These are phyloP conservation scores for Venusia cambrica DNA, from an alignment of 2,888 invertebrate genomes.

Conservation along the genomic window DNA sequence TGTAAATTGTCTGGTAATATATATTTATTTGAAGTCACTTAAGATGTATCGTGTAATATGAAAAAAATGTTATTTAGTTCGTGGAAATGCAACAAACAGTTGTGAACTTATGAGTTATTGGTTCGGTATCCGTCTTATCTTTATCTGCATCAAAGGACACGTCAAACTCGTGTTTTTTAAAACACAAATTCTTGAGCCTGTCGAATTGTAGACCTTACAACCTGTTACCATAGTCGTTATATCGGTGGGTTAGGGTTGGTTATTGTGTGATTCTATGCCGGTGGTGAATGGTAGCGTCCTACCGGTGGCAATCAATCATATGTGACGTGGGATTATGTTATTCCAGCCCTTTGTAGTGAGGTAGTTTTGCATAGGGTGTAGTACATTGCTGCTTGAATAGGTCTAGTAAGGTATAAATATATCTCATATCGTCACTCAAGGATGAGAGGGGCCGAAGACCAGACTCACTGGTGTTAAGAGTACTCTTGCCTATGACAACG, in stretches of 20 bases:
- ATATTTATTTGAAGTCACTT: no score
- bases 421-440: no score
- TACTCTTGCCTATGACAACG: no score
- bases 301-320: conserved; percentile 49
- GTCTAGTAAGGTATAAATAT: no score
- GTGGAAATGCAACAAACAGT: conserved; percentile 15
- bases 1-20: no score
- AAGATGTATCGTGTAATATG: no score
- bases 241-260: conserved; percentile 9
- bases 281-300: conserved; percentile 17
- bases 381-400: conserved; percentile 26
- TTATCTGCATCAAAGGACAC: conserved; percentile 42
- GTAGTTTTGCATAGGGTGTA: conserved; percentile 30
- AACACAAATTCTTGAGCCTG: conserved; percentile 37
- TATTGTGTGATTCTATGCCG: conserved; percentile 5
- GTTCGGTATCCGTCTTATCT: conserved; percentile 39
- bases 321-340: conserved; percentile 38
- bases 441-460: no score
- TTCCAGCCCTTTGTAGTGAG: conserved; percentile 16
- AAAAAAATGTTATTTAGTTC: no score
- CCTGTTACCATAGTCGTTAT: conserved; percentile 3
- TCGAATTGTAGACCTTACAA: conserved; percentile 9
- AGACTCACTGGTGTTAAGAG: no score
- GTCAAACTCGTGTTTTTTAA: conserved; percentile 37
- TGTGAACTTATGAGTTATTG: conserved; percentile 18